Conservation (phyloP, 1,140 invertebrate genomes). For the Conus ventricosus region DNA sequence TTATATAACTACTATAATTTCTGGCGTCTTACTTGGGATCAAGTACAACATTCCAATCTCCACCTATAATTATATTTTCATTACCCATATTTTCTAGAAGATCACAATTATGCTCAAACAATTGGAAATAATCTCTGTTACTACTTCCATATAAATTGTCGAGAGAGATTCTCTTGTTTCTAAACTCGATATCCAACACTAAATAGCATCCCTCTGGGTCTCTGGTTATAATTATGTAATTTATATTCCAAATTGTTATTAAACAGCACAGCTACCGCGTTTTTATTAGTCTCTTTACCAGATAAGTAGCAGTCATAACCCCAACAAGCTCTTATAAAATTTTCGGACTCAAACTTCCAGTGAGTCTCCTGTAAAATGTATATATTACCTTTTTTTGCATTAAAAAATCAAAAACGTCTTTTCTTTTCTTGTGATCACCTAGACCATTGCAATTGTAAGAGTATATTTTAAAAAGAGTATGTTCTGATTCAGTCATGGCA, state of each 20-base stretch:
- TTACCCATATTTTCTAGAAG: background rate
- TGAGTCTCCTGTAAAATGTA: background rate
- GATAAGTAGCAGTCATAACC: background rate
- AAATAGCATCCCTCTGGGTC: background rate
- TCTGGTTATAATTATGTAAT: background rate
- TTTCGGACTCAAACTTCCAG: background rate
- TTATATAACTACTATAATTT: background rate
- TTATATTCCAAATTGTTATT: background rate
- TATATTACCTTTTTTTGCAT: background rate
- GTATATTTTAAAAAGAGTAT: background rate
- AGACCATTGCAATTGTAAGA: background rate
- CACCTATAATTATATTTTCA: background rate
- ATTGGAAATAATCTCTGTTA: background rate
- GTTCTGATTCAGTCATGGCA: too few relatives aligned
- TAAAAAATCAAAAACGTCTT: slow-evolving; percentile 1
- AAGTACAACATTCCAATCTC: background rate
- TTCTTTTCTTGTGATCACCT: background rate
- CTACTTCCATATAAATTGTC: background rate
- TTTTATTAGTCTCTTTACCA: background rate
- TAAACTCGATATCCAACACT: background rate
- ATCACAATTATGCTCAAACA: background rate
- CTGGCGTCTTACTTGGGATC: background rate
- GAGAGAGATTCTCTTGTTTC: background rate
- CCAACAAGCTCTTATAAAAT: background rate
- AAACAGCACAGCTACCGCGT: background rate